Base-by-base conservation (phyloP, 2,888 invertebrate genomes). In the Caenorhabditis doughertyi region DNA sequence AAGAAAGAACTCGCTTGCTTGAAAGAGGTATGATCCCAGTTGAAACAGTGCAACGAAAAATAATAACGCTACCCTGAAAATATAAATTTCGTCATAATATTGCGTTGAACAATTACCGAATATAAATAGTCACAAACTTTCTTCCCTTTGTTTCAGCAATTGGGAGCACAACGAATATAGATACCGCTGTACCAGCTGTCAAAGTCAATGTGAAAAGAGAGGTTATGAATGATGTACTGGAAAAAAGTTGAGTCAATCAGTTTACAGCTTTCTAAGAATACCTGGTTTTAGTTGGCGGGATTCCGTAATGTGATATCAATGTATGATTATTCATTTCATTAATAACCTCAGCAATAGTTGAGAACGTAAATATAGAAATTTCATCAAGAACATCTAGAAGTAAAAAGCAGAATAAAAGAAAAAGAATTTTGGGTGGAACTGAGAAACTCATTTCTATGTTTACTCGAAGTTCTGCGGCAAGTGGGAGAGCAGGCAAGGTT, bases 1-100 rank as follows among this genome's bases (percentile, higher is more conserved):
- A 0, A 84, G 42, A 25, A 82, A 85, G 5, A 85, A 47, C 47
- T 85, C 85, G 2, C 80, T 56, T 1, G 85, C 79, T 29, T 56
- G 47, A 5, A 72, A 58, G 11, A 80, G n/a, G 9, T 71, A 80
- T 5, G 84, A 53, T 0, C 49, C 16, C 3, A 85, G 16, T 8
- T 80, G 80, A 49, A 53, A 68, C 2, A 81, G 35, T 0, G 55
- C 23, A 1, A 74, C 27, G n/a, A 58, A 7, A 2, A 71, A 56
- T 1, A 80, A 7, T 9, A 76, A 3, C 7, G 16, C 21, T 3
- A 65, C 18, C 18, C 82, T 79, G 67, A 73, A 79, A 32, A 27
- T n/a, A 16, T 16, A 3, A 11, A 2, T 13, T 16, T 16, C 18
- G 18, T 23, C n/a, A 23, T 3, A 29, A 44, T n/a, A 4, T 18